phyloP scores from a whole-genome alignment of 2,888 invertebrate genomes.

The Tipula lateralis region DNA sequence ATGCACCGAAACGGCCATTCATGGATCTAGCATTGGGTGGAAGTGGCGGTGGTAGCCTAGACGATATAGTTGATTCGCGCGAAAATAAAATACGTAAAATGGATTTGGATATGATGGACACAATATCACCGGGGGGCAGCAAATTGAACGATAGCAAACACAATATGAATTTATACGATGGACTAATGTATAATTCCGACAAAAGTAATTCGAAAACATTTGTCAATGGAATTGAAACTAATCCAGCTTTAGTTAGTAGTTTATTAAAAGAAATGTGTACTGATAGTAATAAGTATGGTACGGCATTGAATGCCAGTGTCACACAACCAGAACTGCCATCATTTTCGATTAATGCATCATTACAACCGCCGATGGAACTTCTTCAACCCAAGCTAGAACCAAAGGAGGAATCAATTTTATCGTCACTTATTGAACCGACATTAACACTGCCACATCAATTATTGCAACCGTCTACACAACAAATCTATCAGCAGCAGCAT shows the following conservation, averaged over 20 bases:
- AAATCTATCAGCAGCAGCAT: slow-evolving; percentile 41
- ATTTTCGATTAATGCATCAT: slow-evolving; percentile 32
- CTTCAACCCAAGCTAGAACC: neutral
- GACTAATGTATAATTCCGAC: neutral
- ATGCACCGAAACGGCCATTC: slow-evolving; percentile 36
- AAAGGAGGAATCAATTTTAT: neutral
- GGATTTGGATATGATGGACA: slow-evolving; percentile 32
- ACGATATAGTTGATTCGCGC: slow-evolving; percentile 32
- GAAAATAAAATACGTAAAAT: slow-evolving; percentile 35
- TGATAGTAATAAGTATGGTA: slow-evolving; percentile 36
- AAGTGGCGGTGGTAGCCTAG: neutral
- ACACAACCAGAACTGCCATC: slow-evolving; percentile 39
- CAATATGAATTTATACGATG: slow-evolving; percentile 19
- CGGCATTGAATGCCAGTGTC: slow-evolving; percentile 34
- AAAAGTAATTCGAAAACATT: slow-evolving; percentile 29
- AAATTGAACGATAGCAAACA: neutral
- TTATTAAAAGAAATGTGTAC: slow-evolving; percentile 61
- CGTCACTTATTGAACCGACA: neutral
- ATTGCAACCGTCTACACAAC: slow-evolving; percentile 26
- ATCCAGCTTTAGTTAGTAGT: slow-evolving; percentile 66
- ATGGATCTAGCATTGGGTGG: slow-evolving; percentile 32
- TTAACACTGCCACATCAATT: neutral
- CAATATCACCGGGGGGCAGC: neutral
- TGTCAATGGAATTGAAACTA: slow-evolving; percentile 63
- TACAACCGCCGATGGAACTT: neutral